phyloP scores from a whole-genome alignment of 2,888 invertebrate genomes.

The Leptarthrus brevirostris region DNA sequence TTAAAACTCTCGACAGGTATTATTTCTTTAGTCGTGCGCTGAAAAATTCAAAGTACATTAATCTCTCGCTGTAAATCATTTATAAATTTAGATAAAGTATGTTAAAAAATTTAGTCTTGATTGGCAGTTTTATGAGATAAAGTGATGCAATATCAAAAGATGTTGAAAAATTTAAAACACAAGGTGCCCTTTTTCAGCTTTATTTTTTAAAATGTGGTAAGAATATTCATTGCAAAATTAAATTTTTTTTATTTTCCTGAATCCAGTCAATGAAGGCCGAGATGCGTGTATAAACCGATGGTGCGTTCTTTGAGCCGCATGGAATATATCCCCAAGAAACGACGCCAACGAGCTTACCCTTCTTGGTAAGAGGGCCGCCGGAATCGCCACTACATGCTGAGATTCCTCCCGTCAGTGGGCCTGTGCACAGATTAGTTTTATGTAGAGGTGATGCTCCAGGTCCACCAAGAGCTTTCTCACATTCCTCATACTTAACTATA shows the following conservation, averaged over 20 bases:
- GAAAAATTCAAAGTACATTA: neutral
- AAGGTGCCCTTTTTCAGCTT: neutral
- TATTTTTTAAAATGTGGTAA: neutral
- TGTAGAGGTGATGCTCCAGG: conserved; percentile 58
- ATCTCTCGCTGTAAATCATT: no score
- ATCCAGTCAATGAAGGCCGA: conserved; percentile 67
- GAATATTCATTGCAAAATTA: neutral
- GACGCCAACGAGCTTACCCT: conserved; percentile 65
- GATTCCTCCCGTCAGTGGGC: conserved; percentile 64
- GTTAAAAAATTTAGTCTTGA: no score
- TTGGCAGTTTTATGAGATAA: no score
- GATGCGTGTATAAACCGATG: conserved; percentile 68
- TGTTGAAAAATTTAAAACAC: no score
- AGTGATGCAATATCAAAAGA: no score
- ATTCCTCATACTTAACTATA: conserved; percentile 58
- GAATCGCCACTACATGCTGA: conserved; percentile 68
- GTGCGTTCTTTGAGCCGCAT: conserved; percentile 64
- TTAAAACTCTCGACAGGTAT: neutral
- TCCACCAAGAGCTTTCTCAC: conserved; percentile 54
- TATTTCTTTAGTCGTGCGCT: no score
- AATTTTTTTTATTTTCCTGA: neutral
- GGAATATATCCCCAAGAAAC: conserved; percentile 70
- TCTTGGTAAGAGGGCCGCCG: conserved; percentile 63
- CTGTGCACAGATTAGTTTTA: conserved; percentile 67
- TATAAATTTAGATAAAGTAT: no score